phyloP scores from a whole-genome alignment of 2,113 vertebrate species.

The Oncorhynchus mykiss region DNA sequence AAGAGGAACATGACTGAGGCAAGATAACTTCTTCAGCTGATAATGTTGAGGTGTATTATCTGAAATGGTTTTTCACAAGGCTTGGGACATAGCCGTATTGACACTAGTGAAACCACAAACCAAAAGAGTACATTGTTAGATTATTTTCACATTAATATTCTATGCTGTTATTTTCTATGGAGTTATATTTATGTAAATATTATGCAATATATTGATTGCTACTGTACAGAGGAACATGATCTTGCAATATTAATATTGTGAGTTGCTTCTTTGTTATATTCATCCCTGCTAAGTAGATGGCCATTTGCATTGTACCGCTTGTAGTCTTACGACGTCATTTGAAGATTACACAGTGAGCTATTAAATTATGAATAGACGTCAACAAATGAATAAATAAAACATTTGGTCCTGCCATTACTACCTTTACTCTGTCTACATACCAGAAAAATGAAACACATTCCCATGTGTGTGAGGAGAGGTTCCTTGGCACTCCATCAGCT shows the following conservation, averaged over 20 bases:
- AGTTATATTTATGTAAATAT: background rate
- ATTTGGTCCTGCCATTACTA: slow-evolving; percentile 60
- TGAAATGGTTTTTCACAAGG: background rate
- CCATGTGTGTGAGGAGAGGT: slow-evolving; percentile 22
- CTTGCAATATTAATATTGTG: slow-evolving; percentile 17
- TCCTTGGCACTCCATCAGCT: background rate
- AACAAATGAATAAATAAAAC: slow-evolving; percentile 70
- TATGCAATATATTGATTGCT: background rate
- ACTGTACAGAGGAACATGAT: slow-evolving; percentile 15
- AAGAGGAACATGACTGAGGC: no score
- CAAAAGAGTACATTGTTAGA: background rate
- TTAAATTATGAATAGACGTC: slow-evolving; percentile 66
- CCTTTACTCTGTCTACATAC: slow-evolving; percentile 24
- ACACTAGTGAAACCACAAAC: background rate
- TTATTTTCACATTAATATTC: background rate
- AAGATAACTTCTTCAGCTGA: background rate
- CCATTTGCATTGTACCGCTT: slow-evolving; percentile 59
- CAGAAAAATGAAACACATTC: slow-evolving; percentile 40
- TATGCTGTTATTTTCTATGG: background rate
- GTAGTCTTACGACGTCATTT: slow-evolving; percentile 51
- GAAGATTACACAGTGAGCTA: slow-evolving; percentile 52
- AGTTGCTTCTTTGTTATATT: slow-evolving; percentile 22
- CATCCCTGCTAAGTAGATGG: slow-evolving; percentile 31
- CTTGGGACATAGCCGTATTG: background rate
- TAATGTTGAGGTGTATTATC: background rate